phyloP scores from a whole-genome alignment of 2,113 vertebrate species.

The Bubo scandiacus region DNA sequence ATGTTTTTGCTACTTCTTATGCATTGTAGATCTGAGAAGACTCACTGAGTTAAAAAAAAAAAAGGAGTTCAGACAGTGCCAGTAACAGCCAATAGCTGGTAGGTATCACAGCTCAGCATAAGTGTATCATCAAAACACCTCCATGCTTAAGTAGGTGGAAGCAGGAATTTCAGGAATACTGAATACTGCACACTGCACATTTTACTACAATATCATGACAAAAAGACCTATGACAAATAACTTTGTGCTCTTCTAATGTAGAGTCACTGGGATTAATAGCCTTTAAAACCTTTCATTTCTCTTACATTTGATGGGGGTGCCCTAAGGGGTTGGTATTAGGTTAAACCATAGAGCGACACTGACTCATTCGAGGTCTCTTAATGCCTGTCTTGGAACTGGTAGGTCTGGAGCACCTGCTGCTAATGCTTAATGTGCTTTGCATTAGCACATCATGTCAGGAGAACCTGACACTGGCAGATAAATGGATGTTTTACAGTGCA shows the following conservation, averaged over 20 bases:
- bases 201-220: constrained; percentile 1
- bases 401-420: constrained; percentile 47
- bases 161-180: constrained; percentile 3
- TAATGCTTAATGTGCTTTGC: constrained; percentile 52
- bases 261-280: constrained; percentile 20
- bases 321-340: constrained; percentile 19
- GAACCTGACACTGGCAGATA: constrained; percentile 49
- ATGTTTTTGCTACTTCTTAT: neutral
- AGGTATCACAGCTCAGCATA: neutral
- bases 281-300: constrained; percentile 45
- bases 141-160: neutral
- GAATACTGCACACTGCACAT: constrained; percentile 9
- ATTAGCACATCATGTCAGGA: constrained; percentile 53
- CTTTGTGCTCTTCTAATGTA: neutral
- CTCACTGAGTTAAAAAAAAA: neutral
- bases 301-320: neutral
- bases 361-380: constrained; percentile 41
- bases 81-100: neutral
- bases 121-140: neutral
- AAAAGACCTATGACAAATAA: constrained; percentile 25
- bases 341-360: constrained; percentile 36
- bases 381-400: constrained; percentile 36
- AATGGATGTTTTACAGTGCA: constrained; percentile 30
- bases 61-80: neutral
- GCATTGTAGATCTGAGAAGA: neutral